Evolutionary conservation across 2,888 invertebrate genomes (phyloP).

Genomic region (Onchidella celtica): DNA sequence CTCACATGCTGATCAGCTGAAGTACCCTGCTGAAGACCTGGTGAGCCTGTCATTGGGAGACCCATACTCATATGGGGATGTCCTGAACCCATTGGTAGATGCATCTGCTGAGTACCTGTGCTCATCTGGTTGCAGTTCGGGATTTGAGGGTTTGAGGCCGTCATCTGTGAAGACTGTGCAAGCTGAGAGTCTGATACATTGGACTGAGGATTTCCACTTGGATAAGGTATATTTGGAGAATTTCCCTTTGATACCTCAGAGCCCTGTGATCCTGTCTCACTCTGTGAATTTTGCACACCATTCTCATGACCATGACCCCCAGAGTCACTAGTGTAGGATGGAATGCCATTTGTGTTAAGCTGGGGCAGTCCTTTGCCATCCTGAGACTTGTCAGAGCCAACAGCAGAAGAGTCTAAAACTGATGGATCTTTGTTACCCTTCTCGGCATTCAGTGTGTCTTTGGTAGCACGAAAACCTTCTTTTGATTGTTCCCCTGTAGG

Average conservation of each 20-base stretch:
- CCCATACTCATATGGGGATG: slow-evolving; percentile 32
- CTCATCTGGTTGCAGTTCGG: slow-evolving; percentile 19
- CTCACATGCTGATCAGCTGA: slow-evolving; percentile 22
- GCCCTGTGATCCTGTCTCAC: slow-evolving; percentile 39
- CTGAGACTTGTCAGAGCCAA: slow-evolving; percentile 23
- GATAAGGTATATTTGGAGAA: slow-evolving; percentile 28
- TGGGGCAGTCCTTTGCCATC: slow-evolving; percentile 19
- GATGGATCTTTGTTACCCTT: neutral
- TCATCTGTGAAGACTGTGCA: slow-evolving; percentile 21
- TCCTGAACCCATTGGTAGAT: neutral
- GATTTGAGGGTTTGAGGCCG: slow-evolving; percentile 17
- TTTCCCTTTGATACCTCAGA: slow-evolving; percentile 39
- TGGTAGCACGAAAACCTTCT: neutral
- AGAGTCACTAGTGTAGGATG: neutral
- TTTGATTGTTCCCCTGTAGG: neutral
- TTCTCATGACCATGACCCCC: slow-evolving; percentile 30
- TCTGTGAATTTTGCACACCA: slow-evolving; percentile 36
- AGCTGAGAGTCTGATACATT: slow-evolving; percentile 24
- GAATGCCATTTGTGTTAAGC: slow-evolving; percentile 36
- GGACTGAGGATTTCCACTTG: slow-evolving; percentile 24
- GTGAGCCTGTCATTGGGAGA: slow-evolving; percentile 30
- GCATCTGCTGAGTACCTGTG: slow-evolving; percentile 10
- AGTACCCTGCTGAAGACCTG: slow-evolving; percentile 29
- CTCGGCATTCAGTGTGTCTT: neutral
- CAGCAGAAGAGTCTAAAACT: slow-evolving; percentile 4